These are phyloP conservation scores for Sceloporus tristichus DNA, from an alignment of 2,113 vertebrate genomes.

Conservation along the genomic window DNA sequence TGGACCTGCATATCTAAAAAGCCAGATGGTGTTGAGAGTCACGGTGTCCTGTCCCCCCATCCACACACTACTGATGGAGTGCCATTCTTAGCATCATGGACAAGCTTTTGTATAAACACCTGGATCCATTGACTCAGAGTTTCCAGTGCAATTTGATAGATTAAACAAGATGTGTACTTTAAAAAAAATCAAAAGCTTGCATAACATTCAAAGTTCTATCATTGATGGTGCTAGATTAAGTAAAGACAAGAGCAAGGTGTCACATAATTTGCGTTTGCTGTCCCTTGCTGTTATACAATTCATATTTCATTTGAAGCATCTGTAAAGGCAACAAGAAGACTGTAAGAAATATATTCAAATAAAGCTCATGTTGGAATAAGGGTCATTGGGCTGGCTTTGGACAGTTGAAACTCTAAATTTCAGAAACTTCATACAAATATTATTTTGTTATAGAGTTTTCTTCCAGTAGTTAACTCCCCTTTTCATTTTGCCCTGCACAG, in stretches of 20 bases:
- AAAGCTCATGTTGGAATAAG: background rate
- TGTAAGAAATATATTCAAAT: background rate
- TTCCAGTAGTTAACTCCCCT: background rate
- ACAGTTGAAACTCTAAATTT: background rate
- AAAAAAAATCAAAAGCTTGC: background rate
- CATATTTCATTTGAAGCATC: background rate
- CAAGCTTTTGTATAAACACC: background rate
- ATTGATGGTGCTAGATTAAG: background rate
- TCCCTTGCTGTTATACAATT: background rate
- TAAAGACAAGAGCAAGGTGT: background rate
- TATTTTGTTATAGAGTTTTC: background rate
- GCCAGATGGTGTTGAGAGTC: background rate
- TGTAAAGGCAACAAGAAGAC: background rate
- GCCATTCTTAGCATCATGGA: background rate
- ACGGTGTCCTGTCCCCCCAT: background rate
- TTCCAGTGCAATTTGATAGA: too few species aligned
- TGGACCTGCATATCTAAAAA: background rate
- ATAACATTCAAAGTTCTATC: background rate
- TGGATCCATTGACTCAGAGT: background rate
- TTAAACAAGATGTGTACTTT: background rate
- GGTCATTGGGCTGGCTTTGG: background rate
- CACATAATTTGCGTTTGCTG: background rate
- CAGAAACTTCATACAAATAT: background rate
- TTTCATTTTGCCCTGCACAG: background rate
- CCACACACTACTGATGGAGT: background rate